Evolutionary conservation across 2,888 invertebrate genomes (phyloP).

Genomic region (Drosophila ustulata): DNA sequence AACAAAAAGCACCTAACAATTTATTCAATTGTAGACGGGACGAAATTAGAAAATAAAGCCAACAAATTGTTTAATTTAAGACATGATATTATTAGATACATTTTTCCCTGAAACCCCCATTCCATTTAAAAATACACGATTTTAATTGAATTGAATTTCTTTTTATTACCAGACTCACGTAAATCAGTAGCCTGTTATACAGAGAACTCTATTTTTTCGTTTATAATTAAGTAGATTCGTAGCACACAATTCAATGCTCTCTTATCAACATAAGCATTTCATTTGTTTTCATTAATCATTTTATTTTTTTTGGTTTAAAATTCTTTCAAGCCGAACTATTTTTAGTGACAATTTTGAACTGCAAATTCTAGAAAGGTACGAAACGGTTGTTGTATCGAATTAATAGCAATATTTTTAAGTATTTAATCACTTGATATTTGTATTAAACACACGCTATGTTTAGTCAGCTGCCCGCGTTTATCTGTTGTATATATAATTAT

Average conservation of each 20-base stretch:
- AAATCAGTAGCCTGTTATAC: constrained; percentile 71
- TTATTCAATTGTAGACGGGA: not conserved
- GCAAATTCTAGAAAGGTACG: constrained; percentile 85
- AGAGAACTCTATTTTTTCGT: constrained; percentile 48
- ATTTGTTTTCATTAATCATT: constrained; percentile 12
- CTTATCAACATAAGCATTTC: constrained; percentile 49
- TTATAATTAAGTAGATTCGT: constrained; percentile 45
- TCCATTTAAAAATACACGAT: not conserved
- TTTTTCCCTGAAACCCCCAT: not conserved
- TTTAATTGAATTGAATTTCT: constrained; percentile 35
- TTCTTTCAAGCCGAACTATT: constrained; percentile 57
- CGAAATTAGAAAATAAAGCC: constrained; percentile 3
- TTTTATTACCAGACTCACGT: constrained; percentile 62
- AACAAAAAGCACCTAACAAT: constrained; percentile 23
- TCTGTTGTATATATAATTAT: constrained; percentile 24
- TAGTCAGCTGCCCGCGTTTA: constrained; percentile 31
- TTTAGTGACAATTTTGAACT: constrained; percentile 83
- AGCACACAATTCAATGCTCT: constrained; percentile 43
- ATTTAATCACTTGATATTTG: constrained; percentile 40
- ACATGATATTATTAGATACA: not conserved
- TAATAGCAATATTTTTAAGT: constrained; percentile 44
- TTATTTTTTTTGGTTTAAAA: constrained; percentile 45
- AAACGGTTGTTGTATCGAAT: constrained; percentile 52
- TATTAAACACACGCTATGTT: constrained; percentile 29
- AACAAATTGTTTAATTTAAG: not conserved